Conservation (phyloP, 2,888 invertebrate genomes). For the Elegia similella region DNA sequence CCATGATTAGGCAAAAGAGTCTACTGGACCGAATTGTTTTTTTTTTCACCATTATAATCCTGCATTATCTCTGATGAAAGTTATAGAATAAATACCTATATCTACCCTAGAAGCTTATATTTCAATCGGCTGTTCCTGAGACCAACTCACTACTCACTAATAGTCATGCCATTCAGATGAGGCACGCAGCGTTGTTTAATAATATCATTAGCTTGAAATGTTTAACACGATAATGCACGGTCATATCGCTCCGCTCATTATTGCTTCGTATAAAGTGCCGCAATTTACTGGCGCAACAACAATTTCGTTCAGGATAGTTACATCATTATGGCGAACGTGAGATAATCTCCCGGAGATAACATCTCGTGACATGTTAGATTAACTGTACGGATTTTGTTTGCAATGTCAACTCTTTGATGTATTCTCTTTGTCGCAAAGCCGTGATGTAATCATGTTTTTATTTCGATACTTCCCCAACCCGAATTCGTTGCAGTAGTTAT, state of each 20-base stretch:
- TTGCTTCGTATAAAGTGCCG: conserved; percentile 45
- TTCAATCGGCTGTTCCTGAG: too few species aligned
- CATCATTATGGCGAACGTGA: conserved; percentile 34
- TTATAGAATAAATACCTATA: too few species aligned
- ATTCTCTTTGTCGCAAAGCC: not conserved
- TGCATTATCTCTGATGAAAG: too few species aligned
- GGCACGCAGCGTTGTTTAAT: conserved; percentile 25
- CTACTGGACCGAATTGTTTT: too few species aligned
- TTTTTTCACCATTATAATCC: too few species aligned
- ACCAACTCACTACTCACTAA: not conserved
- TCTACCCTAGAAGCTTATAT: too few species aligned
- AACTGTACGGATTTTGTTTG: conserved; percentile 32
- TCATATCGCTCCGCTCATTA: conserved; percentile 46
- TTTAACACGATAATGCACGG: conserved; percentile 46
- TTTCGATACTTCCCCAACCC: not conserved
- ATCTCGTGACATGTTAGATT: conserved; percentile 39
- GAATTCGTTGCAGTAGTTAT: not conserved
- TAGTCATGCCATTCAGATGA: not conserved
- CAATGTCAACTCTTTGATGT: conserved; percentile 22
- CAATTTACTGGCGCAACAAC: conserved; percentile 48
- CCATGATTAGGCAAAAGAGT: too few species aligned
- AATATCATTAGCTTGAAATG: conserved; percentile 40
- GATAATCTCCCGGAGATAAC: conserved; percentile 42
- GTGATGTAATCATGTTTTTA: not conserved
- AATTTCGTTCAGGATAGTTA: conserved; percentile 47